Evolutionary conservation across 2,797 vertebrate species (phyloP).

Genomic region (Halcyon leucocephala): DNA sequence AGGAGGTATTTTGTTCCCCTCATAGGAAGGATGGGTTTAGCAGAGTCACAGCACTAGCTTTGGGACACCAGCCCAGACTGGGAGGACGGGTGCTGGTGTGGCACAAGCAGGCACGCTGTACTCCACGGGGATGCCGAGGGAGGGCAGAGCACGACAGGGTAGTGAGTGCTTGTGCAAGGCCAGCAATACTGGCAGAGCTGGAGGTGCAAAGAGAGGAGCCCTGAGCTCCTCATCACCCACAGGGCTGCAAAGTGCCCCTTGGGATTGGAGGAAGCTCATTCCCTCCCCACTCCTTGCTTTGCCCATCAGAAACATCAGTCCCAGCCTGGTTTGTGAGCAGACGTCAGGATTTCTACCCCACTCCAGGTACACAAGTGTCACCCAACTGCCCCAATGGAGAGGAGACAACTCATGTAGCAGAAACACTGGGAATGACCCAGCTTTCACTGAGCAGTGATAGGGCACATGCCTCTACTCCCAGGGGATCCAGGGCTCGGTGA

Average conservation of each 20-base stretch:
- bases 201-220: not conserved
- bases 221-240: not conserved
- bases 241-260: not conserved
- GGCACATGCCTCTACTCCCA: not conserved
- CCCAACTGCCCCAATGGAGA: not conserved
- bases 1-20: not conserved
- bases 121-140: fast-evolving
- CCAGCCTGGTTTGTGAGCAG: not conserved
- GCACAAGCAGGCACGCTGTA: not conserved
- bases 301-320: not conserved
- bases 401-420: not conserved
- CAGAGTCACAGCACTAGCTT: fast-evolving
- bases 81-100: fast-evolving
- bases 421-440: fast-evolving
- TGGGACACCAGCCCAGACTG: not conserved
- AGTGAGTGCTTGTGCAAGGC: not conserved
- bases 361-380: not conserved
- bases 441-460: fast-evolving
- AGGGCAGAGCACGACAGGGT: not conserved
- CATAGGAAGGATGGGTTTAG: not conserved
- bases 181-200: not conserved
- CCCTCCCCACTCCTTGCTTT: not conserved
- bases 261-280: not conserved
- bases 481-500: not conserved
- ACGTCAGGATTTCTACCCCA: not conserved